Conservation (phyloP, 2,888 invertebrate species). For the Drosophila aldrichi region DNA sequence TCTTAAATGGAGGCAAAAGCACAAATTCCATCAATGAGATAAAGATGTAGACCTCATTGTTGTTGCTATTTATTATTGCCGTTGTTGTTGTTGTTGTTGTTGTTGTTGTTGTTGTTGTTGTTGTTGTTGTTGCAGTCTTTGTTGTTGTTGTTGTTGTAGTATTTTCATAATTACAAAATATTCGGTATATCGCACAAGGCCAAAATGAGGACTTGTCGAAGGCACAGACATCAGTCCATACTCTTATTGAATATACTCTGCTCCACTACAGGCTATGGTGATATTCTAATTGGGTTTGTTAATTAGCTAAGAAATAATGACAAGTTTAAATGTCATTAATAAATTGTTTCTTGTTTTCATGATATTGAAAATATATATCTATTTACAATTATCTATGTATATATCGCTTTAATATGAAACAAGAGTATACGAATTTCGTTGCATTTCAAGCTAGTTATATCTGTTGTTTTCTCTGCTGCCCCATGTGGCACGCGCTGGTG, state of each 20-base stretch:
- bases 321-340: not conserved
- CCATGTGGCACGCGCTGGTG: conserved; percentile 56
- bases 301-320: not conserved
- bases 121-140: no score
- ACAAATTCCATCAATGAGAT: conserved; percentile 56
- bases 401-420: not conserved
- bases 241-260: conserved; percentile 29
- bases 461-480: conserved; percentile 20
- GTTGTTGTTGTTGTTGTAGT: conserved; percentile 38
- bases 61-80: conserved; percentile 25
- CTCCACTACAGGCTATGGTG: no score
- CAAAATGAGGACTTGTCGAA: conserved; percentile 54
- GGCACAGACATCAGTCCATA: conserved; percentile 31
- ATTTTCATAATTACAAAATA: conserved; percentile 76
- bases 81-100: conserved; percentile 29
- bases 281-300: not conserved
- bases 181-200: conserved; percentile 74
- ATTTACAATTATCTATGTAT: no score
- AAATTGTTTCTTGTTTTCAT: no score
- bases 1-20: conserved; percentile 41
- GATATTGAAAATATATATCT: no score
- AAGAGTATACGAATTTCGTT: conserved; percentile 27
- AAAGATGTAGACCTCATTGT: conserved; percentile 53
- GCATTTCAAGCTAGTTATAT: not conserved
- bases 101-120: conserved; percentile 26